Evolutionary conservation across 2,888 invertebrate genomes (phyloP).

Genomic region (Coelinius sp.): DNA sequence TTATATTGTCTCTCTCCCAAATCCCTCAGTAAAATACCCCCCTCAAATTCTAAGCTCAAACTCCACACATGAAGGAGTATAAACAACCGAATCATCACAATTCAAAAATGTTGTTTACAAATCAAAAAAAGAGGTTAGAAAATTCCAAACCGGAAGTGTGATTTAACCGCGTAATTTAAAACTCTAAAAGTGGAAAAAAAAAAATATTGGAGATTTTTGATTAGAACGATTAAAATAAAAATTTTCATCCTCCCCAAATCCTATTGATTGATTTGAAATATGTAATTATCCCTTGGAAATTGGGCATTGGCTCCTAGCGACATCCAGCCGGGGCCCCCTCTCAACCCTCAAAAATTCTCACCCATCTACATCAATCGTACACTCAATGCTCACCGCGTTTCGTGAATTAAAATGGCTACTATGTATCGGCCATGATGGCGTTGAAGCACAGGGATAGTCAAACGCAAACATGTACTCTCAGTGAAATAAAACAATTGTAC

Average conservation of each 20-base stretch:
- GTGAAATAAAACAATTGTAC: conserved; percentile 62
- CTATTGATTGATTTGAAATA: too few relatives aligned
- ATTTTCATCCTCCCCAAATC: too few relatives aligned
- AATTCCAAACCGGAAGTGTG: too few relatives aligned
- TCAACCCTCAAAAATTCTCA: not conserved
- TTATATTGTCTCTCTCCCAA: conserved; percentile 61
- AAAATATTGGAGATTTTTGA: too few relatives aligned
- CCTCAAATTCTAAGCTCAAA: conserved; percentile 43
- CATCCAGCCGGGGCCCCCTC: too few relatives aligned
- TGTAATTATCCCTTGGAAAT: too few relatives aligned
- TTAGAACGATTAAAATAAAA: too few relatives aligned
- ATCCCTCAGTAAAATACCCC: conserved; percentile 50
- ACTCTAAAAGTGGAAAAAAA: too few relatives aligned
- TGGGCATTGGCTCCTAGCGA: not conserved
- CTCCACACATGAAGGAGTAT: conserved; percentile 23
- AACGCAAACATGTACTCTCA: conserved; percentile 69
- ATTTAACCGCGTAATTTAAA: too few relatives aligned
- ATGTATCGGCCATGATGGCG: conserved; percentile 70
- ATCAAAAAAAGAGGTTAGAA: not conserved
- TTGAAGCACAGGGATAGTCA: conserved; percentile 67
- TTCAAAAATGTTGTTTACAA: conserved; percentile 5
- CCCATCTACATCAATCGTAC: not conserved
- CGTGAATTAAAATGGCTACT: conserved; percentile 63
- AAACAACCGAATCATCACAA: conserved; percentile 16
- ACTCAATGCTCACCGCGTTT: not conserved